Percentiles rank a stretch among this genome's conserved stretches.
phyloP scores from a whole-genome alignment of 1,140 invertebrate genomes.

The Pseudomyrmex sp. region DNA sequence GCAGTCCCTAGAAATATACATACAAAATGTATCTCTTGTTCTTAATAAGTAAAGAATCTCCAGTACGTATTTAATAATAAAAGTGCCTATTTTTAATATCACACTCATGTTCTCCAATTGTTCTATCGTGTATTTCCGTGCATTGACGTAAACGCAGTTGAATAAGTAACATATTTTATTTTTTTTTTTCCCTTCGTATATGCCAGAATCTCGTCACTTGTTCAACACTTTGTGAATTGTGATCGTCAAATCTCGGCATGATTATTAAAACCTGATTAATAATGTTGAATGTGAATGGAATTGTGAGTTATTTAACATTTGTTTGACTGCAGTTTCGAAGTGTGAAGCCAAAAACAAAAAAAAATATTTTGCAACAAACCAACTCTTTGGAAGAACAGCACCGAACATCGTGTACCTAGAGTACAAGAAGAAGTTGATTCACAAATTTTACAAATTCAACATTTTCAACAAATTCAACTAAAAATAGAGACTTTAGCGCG shows the following conservation, averaged over 20 bases:
- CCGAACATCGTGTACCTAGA: neutral
- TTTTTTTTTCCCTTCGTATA: neutral
- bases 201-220: neutral
- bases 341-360: neutral
- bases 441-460: conserved; percentile 17
- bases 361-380: neutral
- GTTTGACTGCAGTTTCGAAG: conserved; percentile 12
- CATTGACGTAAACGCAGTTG: neutral
- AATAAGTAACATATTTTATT: conserved; percentile 23
- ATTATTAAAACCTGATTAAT: neutral
- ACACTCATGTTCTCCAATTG: conserved; percentile 44
- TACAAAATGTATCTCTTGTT: conserved; percentile 43
- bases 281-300: conserved; percentile 18
- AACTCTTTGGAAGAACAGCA: conserved; percentile 15
- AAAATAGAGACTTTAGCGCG: neutral
- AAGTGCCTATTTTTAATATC: conserved; percentile 57
- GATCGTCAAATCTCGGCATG: neutral
- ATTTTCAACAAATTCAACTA: conserved; percentile 12
- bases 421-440: neutral
- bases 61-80: conserved; percentile 50
- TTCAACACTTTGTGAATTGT: no score
- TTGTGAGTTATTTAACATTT: neutral
- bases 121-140: conserved; percentile 9
- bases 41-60: conserved; percentile 60
- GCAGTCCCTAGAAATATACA: conserved; percentile 61